phyloP scores from a whole-genome alignment of 2,888 invertebrate species.

The Tanytarsus gracilentus region DNA sequence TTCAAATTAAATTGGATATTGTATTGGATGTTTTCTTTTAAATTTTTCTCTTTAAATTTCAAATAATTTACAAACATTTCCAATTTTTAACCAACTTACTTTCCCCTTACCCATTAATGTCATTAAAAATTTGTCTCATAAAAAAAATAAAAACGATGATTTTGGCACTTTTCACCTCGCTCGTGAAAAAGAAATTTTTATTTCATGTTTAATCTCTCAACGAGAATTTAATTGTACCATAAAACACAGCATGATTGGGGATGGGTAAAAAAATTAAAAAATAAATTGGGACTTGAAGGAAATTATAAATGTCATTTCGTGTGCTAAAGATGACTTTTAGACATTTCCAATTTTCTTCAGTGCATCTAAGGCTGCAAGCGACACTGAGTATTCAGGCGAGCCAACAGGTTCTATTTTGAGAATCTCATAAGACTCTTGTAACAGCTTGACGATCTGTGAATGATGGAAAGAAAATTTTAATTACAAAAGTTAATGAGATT shows the following conservation, averaged over 20 bases:
- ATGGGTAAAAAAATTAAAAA: too few species aligned
- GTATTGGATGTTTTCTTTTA: too few species aligned
- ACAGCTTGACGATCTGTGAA: slow-evolving; percentile 40
- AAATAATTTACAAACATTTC: too few species aligned
- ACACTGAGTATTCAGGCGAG: slow-evolving; percentile 66
- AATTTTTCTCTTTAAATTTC: too few species aligned
- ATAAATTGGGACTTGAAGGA: not conserved
- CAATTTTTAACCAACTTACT: too few species aligned
- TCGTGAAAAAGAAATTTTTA: too few species aligned
- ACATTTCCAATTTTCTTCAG: slow-evolving; percentile 50
- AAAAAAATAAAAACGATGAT: too few species aligned
- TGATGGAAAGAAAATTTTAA: not conserved
- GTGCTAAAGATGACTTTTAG: not conserved
- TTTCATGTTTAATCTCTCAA: not conserved
- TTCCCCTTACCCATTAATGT: too few species aligned
- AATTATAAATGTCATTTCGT: not conserved
- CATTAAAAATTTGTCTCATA: too few species aligned
- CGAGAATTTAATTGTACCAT: not conserved
- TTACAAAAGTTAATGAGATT: not conserved
- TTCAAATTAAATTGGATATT: too few species aligned
- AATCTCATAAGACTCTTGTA: slow-evolving; percentile 59
- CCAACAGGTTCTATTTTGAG: slow-evolving; percentile 59
- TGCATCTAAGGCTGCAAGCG: slow-evolving; percentile 57
- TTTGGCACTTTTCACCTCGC: not conserved
- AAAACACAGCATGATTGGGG: too few species aligned